Base-by-base conservation (phyloP, 2,113 vertebrate genomes). In the Danionella cerebrum region DNA sequence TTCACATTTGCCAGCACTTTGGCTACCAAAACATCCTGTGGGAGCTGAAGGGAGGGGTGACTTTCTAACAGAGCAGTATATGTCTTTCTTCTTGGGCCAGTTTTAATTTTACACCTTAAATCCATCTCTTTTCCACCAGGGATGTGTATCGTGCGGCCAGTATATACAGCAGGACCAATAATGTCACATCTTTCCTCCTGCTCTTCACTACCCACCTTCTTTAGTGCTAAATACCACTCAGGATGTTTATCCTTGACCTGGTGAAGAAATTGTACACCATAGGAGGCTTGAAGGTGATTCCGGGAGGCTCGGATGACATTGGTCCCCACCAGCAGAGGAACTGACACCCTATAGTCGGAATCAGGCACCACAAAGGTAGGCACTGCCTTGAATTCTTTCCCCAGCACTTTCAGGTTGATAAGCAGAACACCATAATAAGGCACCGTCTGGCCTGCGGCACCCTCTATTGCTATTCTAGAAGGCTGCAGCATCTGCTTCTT, bases 311-410 rank as follows among this genome's bases (percentile, higher is more conserved):
- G 18, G 25, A 72, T 58, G 22, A 72, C 44, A 64, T 64, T 64
- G 19, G 44, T 50, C 33, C 31, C 19, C 31, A 50, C 45, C 19
- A 50, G 3, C 53, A 66, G 22, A 21, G 71, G 66, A 29, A 73
- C 59, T 22, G 13, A 42, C 8, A 42, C 35, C 6, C 42, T 27
- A 31, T 64, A 64, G 6, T 69, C 31, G 0, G 58, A 45, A 29
- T 55, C 71, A 27, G 65, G 71, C 39, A 69, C 50, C 14, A 73
- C 51, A 19, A 57, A 55, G 38, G 66, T 29, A 14, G 66, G 66
- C 8, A 64, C 59, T 7, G 19, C n/a, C 6, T 19, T 31, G 10
- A 69, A n/a, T 1, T 57, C 53, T 57, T 57, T n/a, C 33, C 33
- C 12, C 33, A 57, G 50, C 4, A 42, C 48, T 11, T 65, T 57